Base-by-base conservation (phyloP, 2,113 vertebrate species). In the Peromyscus californicus region DNA sequence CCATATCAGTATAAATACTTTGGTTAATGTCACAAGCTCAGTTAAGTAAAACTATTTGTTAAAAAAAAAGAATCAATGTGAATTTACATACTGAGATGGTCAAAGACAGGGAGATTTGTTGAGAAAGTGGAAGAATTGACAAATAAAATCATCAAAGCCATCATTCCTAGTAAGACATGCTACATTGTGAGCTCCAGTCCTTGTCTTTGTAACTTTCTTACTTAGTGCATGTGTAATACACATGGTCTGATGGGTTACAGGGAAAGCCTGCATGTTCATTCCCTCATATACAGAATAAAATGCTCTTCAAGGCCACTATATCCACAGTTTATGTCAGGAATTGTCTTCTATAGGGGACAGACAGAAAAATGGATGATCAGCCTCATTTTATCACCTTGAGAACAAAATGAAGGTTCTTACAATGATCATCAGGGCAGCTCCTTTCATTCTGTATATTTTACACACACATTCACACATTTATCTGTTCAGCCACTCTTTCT, bases 1-100 rank as follows among this genome's bases (percentile, higher is more conserved):
- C 2, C 9, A 29, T 21, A 17, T 61, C 19, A 19, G 65, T 82
- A 89, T 84, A 78, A 86, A 75, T 83, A 91, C 29, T 65, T 54
- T 87, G n/a, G 72, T 36, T 82, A 95, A 95, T 93, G 91, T 95
- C 82, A 93, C 33, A 87, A 83, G 63, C 45, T 29, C 72, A 82
- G 54, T 21, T 13, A 22, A 84, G 36, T 89, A 61, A 92, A 95
- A 95, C 89, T 74, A 83, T 70, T 79, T 67, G 76, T 45, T 69
- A 69, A 69, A 93, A 69, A 93, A 69, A 85, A 39, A 72, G 16
- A 72, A 74, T 72, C 83, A 33, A 48, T 65, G 16, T 39, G 16
- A 74, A 70, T 78, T 94, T 88, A 45, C 15, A 29, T 83, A 90
- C 16, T 67, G 85, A 80, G 54, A 69, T 69, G 19, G 9, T 72